Conservation (phyloP, 2,797 vertebrate species). For the Halcyon badia region DNA sequence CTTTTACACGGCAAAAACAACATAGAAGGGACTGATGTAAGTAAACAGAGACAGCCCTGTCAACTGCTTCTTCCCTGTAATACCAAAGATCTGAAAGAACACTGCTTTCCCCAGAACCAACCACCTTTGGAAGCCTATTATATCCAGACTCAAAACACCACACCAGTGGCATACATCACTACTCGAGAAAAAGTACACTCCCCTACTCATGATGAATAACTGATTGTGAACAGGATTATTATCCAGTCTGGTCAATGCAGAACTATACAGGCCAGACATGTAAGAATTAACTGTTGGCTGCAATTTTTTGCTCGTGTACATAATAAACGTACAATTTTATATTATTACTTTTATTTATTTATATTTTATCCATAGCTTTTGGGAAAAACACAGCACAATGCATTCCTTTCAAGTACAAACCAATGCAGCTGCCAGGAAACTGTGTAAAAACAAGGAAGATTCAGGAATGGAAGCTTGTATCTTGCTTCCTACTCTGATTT, state of each 20-base stretch:
- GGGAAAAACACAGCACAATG: constrained; percentile 12
- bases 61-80: not conserved
- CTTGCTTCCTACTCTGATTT: constrained; percentile 49
- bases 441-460: constrained; percentile 30
- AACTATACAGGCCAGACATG: not conserved
- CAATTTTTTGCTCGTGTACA: not conserved
- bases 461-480: constrained; percentile 50
- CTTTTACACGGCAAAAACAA: not conserved
- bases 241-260: not conserved
- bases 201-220: accelerated
- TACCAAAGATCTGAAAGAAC: not conserved
- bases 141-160: not conserved
- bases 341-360: not conserved
- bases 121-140: not conserved
- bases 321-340: not conserved
- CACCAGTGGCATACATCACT: too few species aligned
- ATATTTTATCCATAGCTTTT: not conserved
- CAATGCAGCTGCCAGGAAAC: constrained; percentile 44
- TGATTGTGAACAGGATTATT: not conserved
- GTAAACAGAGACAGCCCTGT: not conserved
- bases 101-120: not conserved
- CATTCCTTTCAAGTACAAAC: constrained; percentile 28
- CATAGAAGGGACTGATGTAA: not conserved
- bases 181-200: not conserved
- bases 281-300: not conserved